phyloP scores from a whole-genome alignment of 2,113 vertebrate genomes.

The Catharus bicknelli region DNA sequence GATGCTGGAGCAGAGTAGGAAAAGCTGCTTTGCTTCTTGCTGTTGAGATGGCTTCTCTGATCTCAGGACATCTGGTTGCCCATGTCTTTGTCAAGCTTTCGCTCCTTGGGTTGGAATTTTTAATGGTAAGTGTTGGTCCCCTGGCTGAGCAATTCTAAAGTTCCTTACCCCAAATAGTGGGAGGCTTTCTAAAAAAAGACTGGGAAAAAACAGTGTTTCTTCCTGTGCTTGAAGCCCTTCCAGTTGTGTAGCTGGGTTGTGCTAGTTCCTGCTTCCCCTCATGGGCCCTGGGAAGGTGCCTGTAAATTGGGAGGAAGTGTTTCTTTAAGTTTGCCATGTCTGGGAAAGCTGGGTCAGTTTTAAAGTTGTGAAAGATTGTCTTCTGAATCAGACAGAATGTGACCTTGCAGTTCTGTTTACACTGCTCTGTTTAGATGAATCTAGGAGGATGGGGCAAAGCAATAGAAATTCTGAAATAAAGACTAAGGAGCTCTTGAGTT shows the following conservation, averaged over 20 bases:
- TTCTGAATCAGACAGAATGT: neutral
- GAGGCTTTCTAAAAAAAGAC: neutral
- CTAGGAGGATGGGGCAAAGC: neutral
- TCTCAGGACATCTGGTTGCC: neutral
- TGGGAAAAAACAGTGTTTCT: neutral
- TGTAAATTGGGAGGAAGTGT: neutral
- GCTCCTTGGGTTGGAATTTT: neutral
- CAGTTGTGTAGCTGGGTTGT: neutral
- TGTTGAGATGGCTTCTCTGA: neutral
- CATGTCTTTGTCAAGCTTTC: neutral
- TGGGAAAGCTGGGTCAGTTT: neutral
- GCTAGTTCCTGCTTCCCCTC: neutral
- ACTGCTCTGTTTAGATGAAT: neutral
- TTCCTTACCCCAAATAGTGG: neutral
- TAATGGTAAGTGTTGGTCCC: neutral
- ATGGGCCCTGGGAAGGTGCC: neutral
- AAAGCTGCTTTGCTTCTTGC: neutral
- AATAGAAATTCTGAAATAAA: neutral
- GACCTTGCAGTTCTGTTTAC: neutral
- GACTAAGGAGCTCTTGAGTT: neutral
- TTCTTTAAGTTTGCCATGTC: neutral
- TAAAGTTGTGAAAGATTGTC: neutral
- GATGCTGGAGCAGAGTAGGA: neutral
- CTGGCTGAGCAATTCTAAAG: neutral
- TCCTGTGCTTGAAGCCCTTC: neutral